Percentiles rank a stretch among this genome's conserved stretches.
phyloP scores from a whole-genome alignment of 2,888 invertebrate genomes.

The Tetranychus piercei region DNA sequence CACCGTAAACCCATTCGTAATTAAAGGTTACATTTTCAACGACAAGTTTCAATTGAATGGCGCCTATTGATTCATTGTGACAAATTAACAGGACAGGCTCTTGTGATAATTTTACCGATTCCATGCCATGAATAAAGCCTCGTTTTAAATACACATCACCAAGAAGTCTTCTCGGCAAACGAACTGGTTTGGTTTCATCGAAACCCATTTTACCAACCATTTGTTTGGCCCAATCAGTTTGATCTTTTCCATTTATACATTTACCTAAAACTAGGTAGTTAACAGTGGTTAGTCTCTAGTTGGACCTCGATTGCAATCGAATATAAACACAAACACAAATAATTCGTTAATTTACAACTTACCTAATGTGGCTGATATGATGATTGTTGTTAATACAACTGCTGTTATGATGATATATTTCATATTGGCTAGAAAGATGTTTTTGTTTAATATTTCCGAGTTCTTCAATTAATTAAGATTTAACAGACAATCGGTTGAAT shows the following conservation, averaged over 20 bases:
- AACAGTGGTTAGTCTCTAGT: too few species aligned
- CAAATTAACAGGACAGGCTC: constrained; percentile 6
- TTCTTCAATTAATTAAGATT: too few species aligned
- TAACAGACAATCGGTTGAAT: too few species aligned
- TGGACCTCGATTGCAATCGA: background rate
- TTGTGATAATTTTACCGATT: background rate
- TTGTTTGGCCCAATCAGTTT: background rate
- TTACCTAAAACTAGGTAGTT: background rate
- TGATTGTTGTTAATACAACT: too few species aligned
- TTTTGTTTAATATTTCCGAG: too few species aligned
- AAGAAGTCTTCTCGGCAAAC: constrained; percentile 9
- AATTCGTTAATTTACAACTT: background rate
- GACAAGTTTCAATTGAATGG: constrained; percentile 9
- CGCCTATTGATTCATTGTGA: constrained; percentile 9
- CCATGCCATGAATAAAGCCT: constrained; percentile 6
- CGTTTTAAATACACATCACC: constrained; percentile 12
- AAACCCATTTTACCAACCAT: background rate
- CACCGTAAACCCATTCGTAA: constrained; percentile 12
- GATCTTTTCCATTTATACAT: constrained; percentile 11
- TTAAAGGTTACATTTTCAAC: constrained; percentile 7
- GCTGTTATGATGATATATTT: too few species aligned
- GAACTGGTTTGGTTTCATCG: background rate
- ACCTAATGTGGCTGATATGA: too few species aligned
- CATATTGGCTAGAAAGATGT: too few species aligned
- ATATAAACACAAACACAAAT: background rate